Evolutionary conservation across 2,113 vertebrate species (phyloP).

Genomic region (Hyla sarda): DNA sequence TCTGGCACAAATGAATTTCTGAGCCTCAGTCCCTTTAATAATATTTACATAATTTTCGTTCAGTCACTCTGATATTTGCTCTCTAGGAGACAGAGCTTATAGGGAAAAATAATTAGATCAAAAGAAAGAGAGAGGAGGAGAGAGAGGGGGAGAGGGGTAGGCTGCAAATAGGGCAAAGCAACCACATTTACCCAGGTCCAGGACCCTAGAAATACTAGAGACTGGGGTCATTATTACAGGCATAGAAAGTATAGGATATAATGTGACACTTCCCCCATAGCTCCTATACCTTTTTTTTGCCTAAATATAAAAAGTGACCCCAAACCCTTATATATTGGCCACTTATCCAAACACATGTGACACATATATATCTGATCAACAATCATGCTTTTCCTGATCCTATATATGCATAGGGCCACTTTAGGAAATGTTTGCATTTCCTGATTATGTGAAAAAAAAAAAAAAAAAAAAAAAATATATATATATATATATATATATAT

Average conservation of each 20-base stretch:
- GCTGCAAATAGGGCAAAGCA: conserved; percentile 39
- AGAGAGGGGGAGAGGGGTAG: conserved; percentile 45
- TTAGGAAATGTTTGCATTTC: no score
- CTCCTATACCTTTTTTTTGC: background rate
- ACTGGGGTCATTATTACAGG: background rate
- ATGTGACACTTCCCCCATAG: no score
- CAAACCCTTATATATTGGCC: background rate
- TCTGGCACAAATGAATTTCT: conserved; percentile 94
- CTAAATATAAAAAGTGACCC: background rate
- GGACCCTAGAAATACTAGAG: background rate
- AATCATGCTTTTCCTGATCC: background rate
- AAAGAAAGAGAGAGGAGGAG: conserved; percentile 77
- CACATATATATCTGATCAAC: background rate
- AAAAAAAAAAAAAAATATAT: no score
- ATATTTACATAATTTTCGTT: conserved; percentile 99
- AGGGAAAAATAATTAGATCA: conserved; percentile 96
- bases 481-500: background rate
- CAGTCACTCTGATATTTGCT: conserved; percentile 97
- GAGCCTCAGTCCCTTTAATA: conserved; percentile 97
- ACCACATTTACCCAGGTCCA: conserved; percentile 2
- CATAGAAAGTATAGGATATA: background rate
- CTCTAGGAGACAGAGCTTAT: conserved; percentile 93
- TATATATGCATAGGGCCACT: background rate
- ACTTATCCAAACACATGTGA: no score
- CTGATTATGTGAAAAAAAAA: no score